phyloP scores from a whole-genome alignment of 2,888 invertebrate species.

The Tupiocoris notatus region DNA sequence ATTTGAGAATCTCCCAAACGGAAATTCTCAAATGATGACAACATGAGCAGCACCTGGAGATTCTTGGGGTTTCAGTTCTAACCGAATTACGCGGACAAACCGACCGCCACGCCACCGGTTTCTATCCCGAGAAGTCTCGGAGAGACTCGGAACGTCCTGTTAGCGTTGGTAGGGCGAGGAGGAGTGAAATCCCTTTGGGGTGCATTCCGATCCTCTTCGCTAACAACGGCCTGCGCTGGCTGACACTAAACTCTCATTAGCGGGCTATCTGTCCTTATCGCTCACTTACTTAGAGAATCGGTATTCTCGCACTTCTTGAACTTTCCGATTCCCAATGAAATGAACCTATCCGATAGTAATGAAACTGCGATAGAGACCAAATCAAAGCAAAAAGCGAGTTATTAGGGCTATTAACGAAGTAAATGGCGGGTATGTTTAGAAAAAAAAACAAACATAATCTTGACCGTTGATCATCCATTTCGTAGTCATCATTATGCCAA shows the following conservation, averaged over 20 bases:
- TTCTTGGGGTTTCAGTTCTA: neutral
- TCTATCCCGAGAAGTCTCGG: neutral
- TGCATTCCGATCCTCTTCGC: slow-evolving; percentile 27
- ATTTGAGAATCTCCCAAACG: neutral
- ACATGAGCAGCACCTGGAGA: neutral
- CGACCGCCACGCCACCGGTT: neutral
- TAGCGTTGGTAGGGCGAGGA: neutral
- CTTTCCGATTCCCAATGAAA: too few species aligned
- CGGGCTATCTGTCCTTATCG: slow-evolving; percentile 28
- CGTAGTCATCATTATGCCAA: too few species aligned
- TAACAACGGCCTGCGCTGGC: slow-evolving; percentile 7
- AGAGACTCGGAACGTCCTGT: neutral
- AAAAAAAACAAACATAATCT: too few species aligned
- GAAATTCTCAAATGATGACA: neutral
- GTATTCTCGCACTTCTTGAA: neutral
- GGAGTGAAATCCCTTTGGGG: slow-evolving; percentile 13
- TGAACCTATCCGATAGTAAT: too few species aligned
- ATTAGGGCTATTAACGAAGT: too few species aligned
- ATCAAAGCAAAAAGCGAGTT: too few species aligned
- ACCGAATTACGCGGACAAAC: neutral
- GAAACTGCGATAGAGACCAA: too few species aligned
- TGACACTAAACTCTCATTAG: slow-evolving; percentile 32
- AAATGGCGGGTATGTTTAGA: too few species aligned
- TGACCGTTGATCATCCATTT: too few species aligned
- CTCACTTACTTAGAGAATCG: neutral